Percentiles rank a stretch among this genome's conserved stretches.
Evolutionary conservation across 1,140 invertebrate genomes (phyloP).

Genomic region (Drosophila pandora): DNA sequence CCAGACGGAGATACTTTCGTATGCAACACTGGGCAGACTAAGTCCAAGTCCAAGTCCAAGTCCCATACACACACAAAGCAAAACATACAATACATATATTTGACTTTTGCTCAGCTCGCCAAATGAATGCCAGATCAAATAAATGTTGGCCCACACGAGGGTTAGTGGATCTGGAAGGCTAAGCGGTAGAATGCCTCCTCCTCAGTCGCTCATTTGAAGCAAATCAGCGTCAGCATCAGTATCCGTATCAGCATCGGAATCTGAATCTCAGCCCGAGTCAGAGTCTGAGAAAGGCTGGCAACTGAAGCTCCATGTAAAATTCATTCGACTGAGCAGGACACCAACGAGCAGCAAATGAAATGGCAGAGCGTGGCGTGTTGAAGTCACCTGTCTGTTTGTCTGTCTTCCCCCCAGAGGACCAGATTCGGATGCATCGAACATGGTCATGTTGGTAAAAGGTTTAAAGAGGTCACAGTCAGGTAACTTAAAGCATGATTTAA

Average conservation of each 20-base stretch:
- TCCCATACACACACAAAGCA: neutral
- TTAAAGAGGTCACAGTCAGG: neutral
- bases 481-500: neutral
- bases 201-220: conserved; percentile 59
- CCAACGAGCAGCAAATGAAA: conserved; percentile 52
- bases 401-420: neutral
- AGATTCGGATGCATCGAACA: neutral
- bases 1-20: conserved; percentile 69
- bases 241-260: conserved; percentile 20
- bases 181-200: conserved; percentile 38
- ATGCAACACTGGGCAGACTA: conserved; percentile 70
- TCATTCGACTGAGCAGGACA: conserved; percentile 58
- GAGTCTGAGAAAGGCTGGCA: conserved; percentile 19
- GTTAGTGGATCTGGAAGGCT: conserved; percentile 23
- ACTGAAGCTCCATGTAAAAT: conserved; percentile 70
- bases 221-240: conserved; percentile 65
- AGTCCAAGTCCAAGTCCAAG: conserved; percentile 34
- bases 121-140: conserved; percentile 42
- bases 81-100: conserved; percentile 7
- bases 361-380: conserved; percentile 39
- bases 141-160: conserved; percentile 33
- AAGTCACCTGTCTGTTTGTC: conserved; percentile 29
- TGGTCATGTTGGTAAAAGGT: neutral
- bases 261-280: conserved; percentile 1
- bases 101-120: conserved; percentile 26